Evolutionary conservation across 2,797 vertebrate species (phyloP).

Genomic region (Sebastes miniatus): DNA sequence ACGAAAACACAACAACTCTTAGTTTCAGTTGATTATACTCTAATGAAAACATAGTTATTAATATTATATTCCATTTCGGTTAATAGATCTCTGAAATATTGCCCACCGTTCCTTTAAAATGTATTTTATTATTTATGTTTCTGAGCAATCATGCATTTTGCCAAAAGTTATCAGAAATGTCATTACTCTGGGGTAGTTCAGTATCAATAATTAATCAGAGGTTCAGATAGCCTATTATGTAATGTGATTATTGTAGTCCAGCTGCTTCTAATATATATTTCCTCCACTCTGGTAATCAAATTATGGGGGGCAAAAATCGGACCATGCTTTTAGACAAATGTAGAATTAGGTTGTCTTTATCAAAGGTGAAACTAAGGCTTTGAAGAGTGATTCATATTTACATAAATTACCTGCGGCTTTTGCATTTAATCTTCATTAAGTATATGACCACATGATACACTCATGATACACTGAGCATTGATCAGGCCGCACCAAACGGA

Average conservation of each 20-base stretch:
- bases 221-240: background rate
- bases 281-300: conserved; percentile 1
- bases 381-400: conserved; percentile 33
- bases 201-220: conserved; percentile 2
- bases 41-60: too few relatives aligned
- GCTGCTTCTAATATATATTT: background rate
- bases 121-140: background rate
- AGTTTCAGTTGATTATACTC: too few relatives aligned
- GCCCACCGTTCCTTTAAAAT: background rate
- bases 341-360: conserved; percentile 19
- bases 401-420: conserved; percentile 14
- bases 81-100: too few relatives aligned
- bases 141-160: background rate
- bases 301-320: background rate
- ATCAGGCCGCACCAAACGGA: background rate
- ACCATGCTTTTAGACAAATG: conserved; percentile 9
- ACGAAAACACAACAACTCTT: too few relatives aligned
- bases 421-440: conserved; percentile 25
- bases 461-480: background rate
- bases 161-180: background rate
- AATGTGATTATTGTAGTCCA: conserved; percentile 10
- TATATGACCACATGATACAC: background rate
- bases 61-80: too few relatives aligned
- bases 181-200: background rate
- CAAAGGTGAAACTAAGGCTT: conserved; percentile 39